phyloP scores from a whole-genome alignment of 1,140 invertebrate species.

The Chironomus tepperi region DNA sequence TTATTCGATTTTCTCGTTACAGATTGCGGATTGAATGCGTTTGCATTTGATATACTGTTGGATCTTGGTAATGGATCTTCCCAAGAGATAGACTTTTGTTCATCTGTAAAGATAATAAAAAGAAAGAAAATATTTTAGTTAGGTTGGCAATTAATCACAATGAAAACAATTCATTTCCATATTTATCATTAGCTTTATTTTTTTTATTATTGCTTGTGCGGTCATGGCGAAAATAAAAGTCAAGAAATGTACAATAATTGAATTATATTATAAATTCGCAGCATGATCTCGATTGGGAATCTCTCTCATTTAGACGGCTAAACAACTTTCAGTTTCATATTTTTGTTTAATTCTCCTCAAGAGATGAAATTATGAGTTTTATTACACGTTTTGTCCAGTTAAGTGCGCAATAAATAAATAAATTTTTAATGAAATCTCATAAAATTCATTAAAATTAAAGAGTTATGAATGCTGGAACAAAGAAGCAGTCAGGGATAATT shows the following conservation, averaged over 20 bases:
- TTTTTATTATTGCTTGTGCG: background rate
- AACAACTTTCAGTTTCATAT: no score
- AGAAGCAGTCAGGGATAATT: no score
- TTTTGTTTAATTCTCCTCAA: no score
- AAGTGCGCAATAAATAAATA: no score
- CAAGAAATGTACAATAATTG: background rate
- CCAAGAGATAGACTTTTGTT: conserved; percentile 36
- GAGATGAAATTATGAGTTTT: no score
- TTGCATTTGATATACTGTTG: conserved; percentile 27
- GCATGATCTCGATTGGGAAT: background rate
- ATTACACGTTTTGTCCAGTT: no score
- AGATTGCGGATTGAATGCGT: conserved; percentile 26
- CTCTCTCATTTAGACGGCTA: no score
- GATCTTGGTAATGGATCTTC: conserved; percentile 33
- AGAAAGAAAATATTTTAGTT: background rate
- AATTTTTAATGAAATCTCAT: no score
- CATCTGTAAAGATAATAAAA: conserved; percentile 29
- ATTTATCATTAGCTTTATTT: background rate
- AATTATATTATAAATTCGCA: conserved; percentile 1
- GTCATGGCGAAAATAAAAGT: background rate
- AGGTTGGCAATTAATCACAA: background rate
- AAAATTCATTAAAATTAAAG: no score
- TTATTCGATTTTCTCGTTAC: conserved; percentile 23
- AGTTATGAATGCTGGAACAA: no score
- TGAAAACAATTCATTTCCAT: background rate